Evolutionary conservation across 2,797 vertebrate genomes (phyloP).

Genomic region (Megalops cyprinoides): DNA sequence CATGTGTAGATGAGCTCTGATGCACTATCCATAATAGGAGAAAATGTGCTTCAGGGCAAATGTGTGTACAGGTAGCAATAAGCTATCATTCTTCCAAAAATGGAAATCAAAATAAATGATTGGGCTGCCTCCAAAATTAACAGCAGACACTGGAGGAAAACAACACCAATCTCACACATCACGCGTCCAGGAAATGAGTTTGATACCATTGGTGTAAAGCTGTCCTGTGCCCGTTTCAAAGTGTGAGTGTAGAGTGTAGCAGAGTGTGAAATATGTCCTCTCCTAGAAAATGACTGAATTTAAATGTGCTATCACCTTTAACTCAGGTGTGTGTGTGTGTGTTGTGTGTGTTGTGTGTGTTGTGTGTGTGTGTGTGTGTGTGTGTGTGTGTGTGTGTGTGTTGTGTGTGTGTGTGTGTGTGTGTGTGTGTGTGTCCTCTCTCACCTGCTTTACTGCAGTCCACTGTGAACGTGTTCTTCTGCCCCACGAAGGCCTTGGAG

Average conservation of each 20-base stretch:
- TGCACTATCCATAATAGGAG: constrained; percentile 1
- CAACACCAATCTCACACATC: no score
- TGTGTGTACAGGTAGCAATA: no score
- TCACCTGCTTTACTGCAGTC: no score
- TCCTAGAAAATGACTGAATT: no score
- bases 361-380: not conserved
- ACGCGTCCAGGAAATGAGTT: no score
- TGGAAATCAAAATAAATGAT: not conserved
- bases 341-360: not conserved
- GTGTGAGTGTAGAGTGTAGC: no score
- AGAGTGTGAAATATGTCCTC: no score
- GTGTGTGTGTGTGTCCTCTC: constrained; percentile 17
- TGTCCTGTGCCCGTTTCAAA: no score
- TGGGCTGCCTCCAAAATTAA: not conserved
- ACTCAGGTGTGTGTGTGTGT: not conserved
- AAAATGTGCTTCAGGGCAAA: not conserved
- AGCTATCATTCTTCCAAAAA: not conserved
- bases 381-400: not conserved
- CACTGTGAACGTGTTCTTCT: constrained; percentile 66
- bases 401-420: not conserved
- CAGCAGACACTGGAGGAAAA: no score
- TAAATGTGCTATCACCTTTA: no score
- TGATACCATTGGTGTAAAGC: no score
- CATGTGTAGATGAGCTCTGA: not conserved
- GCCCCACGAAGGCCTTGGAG: constrained; percentile 82